phyloP scores from a whole-genome alignment of 2,888 invertebrate species.

The Oxytorus armatus region DNA sequence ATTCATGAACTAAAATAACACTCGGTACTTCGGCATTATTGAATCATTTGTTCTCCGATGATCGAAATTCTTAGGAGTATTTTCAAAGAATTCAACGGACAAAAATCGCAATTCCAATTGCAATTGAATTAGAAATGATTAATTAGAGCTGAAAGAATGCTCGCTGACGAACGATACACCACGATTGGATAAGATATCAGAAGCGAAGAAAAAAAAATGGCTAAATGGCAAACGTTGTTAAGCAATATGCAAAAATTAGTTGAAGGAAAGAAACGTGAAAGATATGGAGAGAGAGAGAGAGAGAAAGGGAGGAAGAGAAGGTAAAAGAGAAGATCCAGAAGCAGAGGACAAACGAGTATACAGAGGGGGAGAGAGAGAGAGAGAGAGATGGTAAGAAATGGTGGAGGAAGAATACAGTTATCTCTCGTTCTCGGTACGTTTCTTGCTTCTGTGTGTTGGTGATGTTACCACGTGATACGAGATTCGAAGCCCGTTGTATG shows the following conservation, averaged over 20 bases:
- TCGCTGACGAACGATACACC: slow-evolving; percentile 20
- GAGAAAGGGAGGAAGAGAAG: slow-evolving; percentile 43
- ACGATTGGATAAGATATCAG: slow-evolving; percentile 36
- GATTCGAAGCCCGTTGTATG: slow-evolving; percentile 43
- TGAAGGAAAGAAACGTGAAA: slow-evolving; percentile 35
- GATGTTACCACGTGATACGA: slow-evolving; percentile 62
- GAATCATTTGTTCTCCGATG: neutral
- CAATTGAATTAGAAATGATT: slow-evolving; percentile 42
- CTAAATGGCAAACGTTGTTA: slow-evolving; percentile 46
- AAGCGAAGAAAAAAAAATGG: slow-evolving; percentile 25
- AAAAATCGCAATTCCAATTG: slow-evolving; percentile 30
- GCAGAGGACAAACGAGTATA: slow-evolving; percentile 4
- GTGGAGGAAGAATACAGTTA: slow-evolving; percentile 76
- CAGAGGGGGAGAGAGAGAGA: slow-evolving; percentile 28
- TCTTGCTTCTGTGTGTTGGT: slow-evolving; percentile 69
- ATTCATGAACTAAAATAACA: slow-evolving; percentile 10
- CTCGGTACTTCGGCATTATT: slow-evolving; percentile 16
- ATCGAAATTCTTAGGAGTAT: slow-evolving; percentile 24
- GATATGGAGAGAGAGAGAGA: slow-evolving; percentile 51
- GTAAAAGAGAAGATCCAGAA: slow-evolving; percentile 11
- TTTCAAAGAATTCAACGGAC: slow-evolving; percentile 3
- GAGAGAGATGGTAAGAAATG: slow-evolving; percentile 70
- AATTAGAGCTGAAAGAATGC: slow-evolving; percentile 46
- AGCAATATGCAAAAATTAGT: slow-evolving; percentile 30
- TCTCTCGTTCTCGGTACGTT: slow-evolving; percentile 69